These are phyloP conservation scores for Campoletis sonorensis DNA, from an alignment of 1,140 invertebrate genomes.

Conservation along the genomic window DNA sequence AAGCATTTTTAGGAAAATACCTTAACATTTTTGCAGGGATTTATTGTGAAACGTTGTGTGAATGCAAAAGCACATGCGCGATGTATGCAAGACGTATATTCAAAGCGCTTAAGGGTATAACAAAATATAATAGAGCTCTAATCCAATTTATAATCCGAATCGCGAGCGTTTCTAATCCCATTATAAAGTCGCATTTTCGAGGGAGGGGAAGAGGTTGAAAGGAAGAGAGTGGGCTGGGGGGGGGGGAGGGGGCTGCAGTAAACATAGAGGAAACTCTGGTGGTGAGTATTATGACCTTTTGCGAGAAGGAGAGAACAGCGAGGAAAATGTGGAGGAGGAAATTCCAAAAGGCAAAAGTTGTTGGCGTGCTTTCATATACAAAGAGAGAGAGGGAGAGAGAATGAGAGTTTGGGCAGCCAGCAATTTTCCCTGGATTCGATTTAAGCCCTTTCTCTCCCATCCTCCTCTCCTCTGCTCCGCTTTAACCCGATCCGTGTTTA, in stretches of 20 bases:
- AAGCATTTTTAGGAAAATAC: not conserved
- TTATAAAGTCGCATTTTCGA: conserved; percentile 66
- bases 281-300: conserved; percentile 50
- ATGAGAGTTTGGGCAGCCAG: conserved; percentile 10
- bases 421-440: conserved; percentile 28
- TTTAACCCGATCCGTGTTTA: conserved; percentile 54
- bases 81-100: conserved; percentile 34
- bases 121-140: conserved; percentile 55
- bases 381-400: not conserved
- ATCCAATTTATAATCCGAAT: conserved; percentile 68
- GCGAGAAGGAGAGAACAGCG: not conserved
- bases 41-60: not conserved
- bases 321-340: not conserved
- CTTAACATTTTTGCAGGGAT: not conserved
- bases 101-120: conserved; percentile 48
- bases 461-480: too few relatives aligned
- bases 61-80: conserved; percentile 31
- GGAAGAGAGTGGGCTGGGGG: too few relatives aligned
- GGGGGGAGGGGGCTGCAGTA: not conserved
- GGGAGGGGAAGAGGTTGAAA: conserved; percentile 9
- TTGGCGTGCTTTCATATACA: not conserved
- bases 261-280: not conserved
- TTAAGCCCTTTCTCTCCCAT: conserved; percentile 23
- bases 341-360: not conserved
- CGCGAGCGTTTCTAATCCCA: conserved; percentile 62